Conservation (phyloP, 1,140 invertebrate genomes). For the Micrasema longulum region DNA sequence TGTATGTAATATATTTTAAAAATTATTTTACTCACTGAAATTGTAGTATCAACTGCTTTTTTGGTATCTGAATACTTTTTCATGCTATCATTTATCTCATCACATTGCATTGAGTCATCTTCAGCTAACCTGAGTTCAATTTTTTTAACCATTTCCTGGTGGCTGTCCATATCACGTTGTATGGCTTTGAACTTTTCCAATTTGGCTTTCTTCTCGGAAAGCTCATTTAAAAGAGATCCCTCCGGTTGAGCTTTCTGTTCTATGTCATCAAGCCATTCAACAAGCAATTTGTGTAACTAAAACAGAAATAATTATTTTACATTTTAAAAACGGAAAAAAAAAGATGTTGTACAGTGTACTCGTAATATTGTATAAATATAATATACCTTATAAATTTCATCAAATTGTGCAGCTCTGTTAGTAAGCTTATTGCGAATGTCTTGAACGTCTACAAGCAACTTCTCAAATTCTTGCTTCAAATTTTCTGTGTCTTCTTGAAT, state of each 20-base stretch:
- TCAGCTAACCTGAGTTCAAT: conserved; percentile 76
- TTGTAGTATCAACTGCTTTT: conserved; percentile 73
- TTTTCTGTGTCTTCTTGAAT: conserved; percentile 92
- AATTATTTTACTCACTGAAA: conserved; percentile 65
- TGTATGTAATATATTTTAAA: too few species aligned
- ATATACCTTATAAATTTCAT: conserved; percentile 83
- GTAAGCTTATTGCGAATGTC: conserved; percentile 80
- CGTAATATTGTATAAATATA: background rate
- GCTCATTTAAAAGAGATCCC: conserved; percentile 81
- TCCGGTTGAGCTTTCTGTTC: conserved; percentile 83
- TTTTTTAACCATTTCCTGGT: conserved; percentile 80
- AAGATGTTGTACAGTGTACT: too few species aligned
- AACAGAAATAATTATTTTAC: too few species aligned
- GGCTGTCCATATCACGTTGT: conserved; percentile 80
- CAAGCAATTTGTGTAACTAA: conserved; percentile 75
- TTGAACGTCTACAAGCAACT: conserved; percentile 82
- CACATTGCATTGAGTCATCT: conserved; percentile 73
- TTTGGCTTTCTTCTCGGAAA: conserved; percentile 90
- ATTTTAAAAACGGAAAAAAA: conserved; percentile 11
- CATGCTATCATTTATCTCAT: conserved; percentile 78
- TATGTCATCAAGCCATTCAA: conserved; percentile 89
- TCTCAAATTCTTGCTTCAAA: conserved; percentile 89
- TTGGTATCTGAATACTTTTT: conserved; percentile 79
- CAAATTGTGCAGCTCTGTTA: conserved; percentile 78
- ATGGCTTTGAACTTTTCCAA: conserved; percentile 86